Base-by-base conservation (phyloP, 1,140 invertebrate genomes). In the Eufriesea mexicana region DNA sequence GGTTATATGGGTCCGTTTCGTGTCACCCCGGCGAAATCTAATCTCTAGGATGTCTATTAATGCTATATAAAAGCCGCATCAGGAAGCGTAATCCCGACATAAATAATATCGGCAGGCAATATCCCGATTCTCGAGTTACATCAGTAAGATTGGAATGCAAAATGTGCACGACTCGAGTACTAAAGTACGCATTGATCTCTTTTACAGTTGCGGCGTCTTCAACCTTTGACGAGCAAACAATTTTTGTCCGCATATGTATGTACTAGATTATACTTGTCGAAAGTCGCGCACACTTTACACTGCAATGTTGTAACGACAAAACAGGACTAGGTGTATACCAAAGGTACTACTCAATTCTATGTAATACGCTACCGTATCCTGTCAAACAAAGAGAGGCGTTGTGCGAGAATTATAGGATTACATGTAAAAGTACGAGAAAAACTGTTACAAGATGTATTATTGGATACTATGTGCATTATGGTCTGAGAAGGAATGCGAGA, bases 1-100 rank as follows among this genome's bases (percentile, higher is more conserved):
- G 16, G n/a, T 23, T 47, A 25, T 4, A 7, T 45, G 47, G 25
- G 18, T 79, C 59, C 28, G 28, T 78, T 62, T 84, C 84, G 49
- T 61, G 70, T 84, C 81, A 35, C 70, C 51, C 45, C 68, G 35
- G 64, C 55, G 8, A 62, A 61, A 79, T 74, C 57, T 79, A 84
- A 20, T 85, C 57, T 83, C 67, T 88, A 83, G 57, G 51, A 77
- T 88, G 73, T 83, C 67, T 70, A 89, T 89, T 83, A 88, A 85
- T 85, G 76, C 84, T 89, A 88, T 67, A 62, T 82, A 55, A 83
- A 73, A 88, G 73, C 78, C 61, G 80, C 87, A 62, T 90, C 57
- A 68, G 75, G 70, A 84, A 73, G 72, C 80, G 59, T 54, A 67
- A 74, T 83, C 86, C 89, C 71, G 73, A 88, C n/a, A 18, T 84